Percentiles rank a stretch among this genome's conserved stretches.
Conservation (phyloP, 2,797 vertebrate species). For the Hybognathus amarus region DNA sequence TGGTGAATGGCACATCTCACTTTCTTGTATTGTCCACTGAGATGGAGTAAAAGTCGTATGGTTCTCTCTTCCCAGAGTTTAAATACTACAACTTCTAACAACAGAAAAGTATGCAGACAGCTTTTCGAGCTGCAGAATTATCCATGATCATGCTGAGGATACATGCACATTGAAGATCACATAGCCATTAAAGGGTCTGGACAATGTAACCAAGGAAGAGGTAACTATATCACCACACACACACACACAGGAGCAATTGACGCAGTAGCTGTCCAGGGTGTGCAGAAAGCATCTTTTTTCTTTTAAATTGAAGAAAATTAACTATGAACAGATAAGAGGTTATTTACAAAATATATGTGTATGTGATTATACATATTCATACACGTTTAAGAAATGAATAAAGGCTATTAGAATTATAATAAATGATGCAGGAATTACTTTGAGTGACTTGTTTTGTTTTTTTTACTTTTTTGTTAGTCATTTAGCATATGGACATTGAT, state of each 20-base stretch:
- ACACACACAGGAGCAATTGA: conserved; percentile 21
- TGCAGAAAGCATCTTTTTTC: conserved; percentile 78
- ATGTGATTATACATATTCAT: conserved; percentile 79
- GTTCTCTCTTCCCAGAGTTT: not conserved
- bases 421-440: conserved; percentile 77
- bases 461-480: not conserved
- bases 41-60: conserved; percentile 17
- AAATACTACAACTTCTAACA: not conserved
- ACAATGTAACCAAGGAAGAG: not conserved
- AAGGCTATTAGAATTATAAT: conserved; percentile 86
- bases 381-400: conserved; percentile 82
- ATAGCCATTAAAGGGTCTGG: conserved; percentile 12
- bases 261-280: conserved; percentile 67
- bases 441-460: conserved; percentile 46
- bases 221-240: no score
- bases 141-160: conserved; percentile 6
- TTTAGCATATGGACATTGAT: not conserved
- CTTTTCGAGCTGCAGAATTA: conserved; percentile 12
- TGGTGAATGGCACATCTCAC: not conserved
- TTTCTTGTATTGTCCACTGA: conserved; percentile 7
- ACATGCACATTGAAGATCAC: conserved; percentile 40
- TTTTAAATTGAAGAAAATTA: conserved; percentile 66
- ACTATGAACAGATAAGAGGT: conserved; percentile 75
- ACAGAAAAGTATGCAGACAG: not conserved
- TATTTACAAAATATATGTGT: conserved; percentile 81